phyloP scores from a whole-genome alignment of 2,113 vertebrate genomes.

The Stigmatopora nigra region DNA sequence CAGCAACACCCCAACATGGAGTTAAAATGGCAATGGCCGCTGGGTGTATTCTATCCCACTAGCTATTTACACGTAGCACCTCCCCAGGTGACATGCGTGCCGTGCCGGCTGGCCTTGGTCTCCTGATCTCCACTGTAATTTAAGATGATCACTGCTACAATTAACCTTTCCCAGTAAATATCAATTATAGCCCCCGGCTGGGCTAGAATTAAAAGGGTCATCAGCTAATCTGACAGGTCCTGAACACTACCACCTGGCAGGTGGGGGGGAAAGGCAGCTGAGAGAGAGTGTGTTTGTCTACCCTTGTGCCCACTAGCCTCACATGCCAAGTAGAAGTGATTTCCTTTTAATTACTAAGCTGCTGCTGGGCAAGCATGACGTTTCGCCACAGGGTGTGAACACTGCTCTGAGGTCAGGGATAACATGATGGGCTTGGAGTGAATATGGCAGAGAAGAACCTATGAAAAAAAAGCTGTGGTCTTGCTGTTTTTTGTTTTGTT shows the following conservation, averaged over 20 bases:
- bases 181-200: conserved; percentile 90
- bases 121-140: conserved; percentile 78
- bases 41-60: conserved; percentile 69
- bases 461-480: not conserved
- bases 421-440: conserved; percentile 36
- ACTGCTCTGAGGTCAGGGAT: conserved; percentile 49
- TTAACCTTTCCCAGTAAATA: conserved; percentile 96
- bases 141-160: conserved; percentile 85
- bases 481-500: too few species aligned
- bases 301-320: conserved; percentile 60
- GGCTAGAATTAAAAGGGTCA: conserved; percentile 86
- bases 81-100: conserved; percentile 47
- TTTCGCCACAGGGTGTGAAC: conserved; percentile 63
- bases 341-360: conserved; percentile 81
- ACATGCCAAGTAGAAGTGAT: conserved; percentile 74
- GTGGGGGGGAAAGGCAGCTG: conserved; percentile 63
- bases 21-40: conserved; percentile 45
- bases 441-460: conserved; percentile 5
- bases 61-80: conserved; percentile 60
- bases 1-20: conserved; percentile 48
- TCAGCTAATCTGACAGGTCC: conserved; percentile 87
- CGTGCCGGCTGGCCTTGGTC: conserved; percentile 52
- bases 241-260: conserved; percentile 84
- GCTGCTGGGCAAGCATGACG: conserved; percentile 56
- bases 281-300: conserved; percentile 68